These are phyloP conservation scores for Prietella phreatophila DNA, from an alignment of 2,113 vertebrate genomes.

Conservation along the genomic window DNA sequence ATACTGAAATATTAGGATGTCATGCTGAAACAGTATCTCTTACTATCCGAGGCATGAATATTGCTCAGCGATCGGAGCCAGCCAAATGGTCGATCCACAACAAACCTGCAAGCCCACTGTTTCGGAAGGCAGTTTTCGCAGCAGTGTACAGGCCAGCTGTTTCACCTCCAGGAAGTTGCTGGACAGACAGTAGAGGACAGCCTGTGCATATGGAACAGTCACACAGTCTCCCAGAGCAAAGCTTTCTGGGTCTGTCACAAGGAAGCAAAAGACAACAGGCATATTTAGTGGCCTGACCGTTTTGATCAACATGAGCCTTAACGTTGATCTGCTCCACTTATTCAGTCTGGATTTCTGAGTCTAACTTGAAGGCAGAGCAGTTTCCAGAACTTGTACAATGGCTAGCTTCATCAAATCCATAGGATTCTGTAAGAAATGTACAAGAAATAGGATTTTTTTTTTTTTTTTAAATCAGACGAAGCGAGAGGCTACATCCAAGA, in stretches of 20 bases:
- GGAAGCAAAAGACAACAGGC: neutral
- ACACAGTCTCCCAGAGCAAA: constrained; percentile 80
- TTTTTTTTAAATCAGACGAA: neutral
- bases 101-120: constrained; percentile 80
- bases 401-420: neutral
- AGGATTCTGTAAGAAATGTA: neutral
- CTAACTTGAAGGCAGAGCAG: neutral
- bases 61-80: neutral
- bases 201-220: constrained; percentile 71
- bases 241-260: constrained; percentile 60
- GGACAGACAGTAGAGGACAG: constrained; percentile 82
- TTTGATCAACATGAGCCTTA: neutral
- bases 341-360: neutral
- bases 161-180: constrained; percentile 96
- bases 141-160: constrained; percentile 78
- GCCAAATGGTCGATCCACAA: neutral
- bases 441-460: neutral
- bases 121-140: constrained; percentile 78
- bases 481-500: neutral
- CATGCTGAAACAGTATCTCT: neutral
- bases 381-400: neutral
- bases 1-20: neutral
- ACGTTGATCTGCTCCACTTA: neutral
- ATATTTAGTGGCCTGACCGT: neutral
- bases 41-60: neutral